These are phyloP conservation scores for Kuschelorhynchus macadamiae DNA, from an alignment of 2,888 invertebrate species.

Conservation along the genomic window DNA sequence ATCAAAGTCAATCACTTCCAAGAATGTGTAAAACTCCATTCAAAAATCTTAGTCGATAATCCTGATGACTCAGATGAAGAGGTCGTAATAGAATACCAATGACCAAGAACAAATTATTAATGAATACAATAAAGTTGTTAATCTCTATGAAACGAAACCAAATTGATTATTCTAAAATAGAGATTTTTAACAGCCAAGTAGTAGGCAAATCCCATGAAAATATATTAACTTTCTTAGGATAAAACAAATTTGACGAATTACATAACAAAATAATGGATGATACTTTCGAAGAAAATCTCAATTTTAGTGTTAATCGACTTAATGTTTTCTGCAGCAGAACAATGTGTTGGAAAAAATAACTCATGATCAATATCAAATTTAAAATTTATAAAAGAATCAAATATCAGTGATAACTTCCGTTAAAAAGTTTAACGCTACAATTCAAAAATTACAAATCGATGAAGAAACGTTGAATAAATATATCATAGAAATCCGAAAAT, in stretches of 20 bases:
- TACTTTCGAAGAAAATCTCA: conserved; percentile 25
- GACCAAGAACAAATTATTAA: no score
- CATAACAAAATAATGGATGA: conserved; percentile 29
- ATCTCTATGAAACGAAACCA: conserved; percentile 24
- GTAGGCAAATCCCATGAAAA: conserved; percentile 36
- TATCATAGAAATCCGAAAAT: not conserved
- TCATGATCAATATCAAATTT: no score
- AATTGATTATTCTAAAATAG: conserved; percentile 43
- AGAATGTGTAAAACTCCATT: not conserved
- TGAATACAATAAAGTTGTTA: conserved; percentile 32
- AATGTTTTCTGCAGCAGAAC: no score
- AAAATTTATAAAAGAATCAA: no score
- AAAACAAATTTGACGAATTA: conserved; percentile 34
- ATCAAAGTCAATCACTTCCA: not conserved
- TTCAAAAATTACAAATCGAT: no score
- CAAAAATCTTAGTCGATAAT: not conserved
- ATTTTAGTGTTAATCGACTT: conserved; percentile 1
- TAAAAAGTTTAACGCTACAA: no score
- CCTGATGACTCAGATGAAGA: not conserved
- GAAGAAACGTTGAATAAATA: not conserved
- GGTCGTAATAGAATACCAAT: no score
- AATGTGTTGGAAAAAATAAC: no score
- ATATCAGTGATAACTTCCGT: no score
- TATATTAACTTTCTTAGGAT: conserved; percentile 38
- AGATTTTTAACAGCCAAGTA: conserved; percentile 30